Evolutionary conservation across 1,140 invertebrate genomes (phyloP).

Genomic region (Zaprionus davidi): DNA sequence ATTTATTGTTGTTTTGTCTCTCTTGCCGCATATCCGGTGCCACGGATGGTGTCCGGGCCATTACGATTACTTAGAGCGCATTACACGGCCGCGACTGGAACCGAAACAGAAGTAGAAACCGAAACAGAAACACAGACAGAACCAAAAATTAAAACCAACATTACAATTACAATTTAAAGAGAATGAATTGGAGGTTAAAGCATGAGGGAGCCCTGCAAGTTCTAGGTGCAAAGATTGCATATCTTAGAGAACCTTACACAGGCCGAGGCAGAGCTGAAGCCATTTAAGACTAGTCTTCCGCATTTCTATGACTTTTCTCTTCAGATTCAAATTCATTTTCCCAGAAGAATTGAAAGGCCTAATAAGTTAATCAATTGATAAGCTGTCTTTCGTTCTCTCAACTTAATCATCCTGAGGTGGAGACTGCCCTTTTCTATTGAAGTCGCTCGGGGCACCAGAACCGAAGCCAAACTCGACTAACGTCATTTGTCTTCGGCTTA

Average conservation of each 20-base stretch:
- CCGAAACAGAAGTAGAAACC: conserved; percentile 16
- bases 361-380: conserved; percentile 5
- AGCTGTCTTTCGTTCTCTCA: neutral
- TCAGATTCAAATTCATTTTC: neutral
- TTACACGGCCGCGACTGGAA: conserved; percentile 49
- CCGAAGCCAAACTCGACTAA: neutral
- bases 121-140: conserved; percentile 8
- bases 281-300: neutral
- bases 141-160: conserved; percentile 27
- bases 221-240: conserved; percentile 25
- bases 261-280: neutral
- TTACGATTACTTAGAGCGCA: conserved; percentile 67
- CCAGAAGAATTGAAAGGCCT: neutral
- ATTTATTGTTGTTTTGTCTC: conserved; percentile 62
- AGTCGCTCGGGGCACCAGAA: neutral
- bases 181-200: conserved; percentile 11
- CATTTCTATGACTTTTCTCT: neutral
- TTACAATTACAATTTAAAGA: conserved; percentile 38
- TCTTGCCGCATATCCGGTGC: conserved; percentile 73
- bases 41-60: conserved; percentile 47
- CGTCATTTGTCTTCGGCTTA: conserved; percentile 59
- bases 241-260: neutral
- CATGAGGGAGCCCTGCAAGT: conserved; percentile 8
- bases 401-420: conserved; percentile 1
- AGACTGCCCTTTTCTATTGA: neutral